Base-by-base conservation (phyloP, 2,888 invertebrate species). In the Andrena marginata region DNA sequence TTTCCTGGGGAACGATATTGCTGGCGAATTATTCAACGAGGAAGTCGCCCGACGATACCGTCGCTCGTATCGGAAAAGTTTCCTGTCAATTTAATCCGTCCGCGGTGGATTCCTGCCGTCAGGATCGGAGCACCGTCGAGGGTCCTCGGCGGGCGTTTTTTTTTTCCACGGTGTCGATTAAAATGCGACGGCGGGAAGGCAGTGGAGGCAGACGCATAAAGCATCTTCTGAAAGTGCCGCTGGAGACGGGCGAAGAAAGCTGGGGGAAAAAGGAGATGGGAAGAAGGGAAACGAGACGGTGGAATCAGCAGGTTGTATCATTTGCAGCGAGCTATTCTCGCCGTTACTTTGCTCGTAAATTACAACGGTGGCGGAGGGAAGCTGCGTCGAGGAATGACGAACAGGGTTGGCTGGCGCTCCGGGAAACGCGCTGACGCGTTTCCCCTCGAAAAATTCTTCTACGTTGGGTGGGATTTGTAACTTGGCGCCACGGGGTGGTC, bases 281-380 rank as follows among this genome's bases (percentile, higher is more conserved):
- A 10, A 4, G 29, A 23, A 23, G 35, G 33, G 42, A 54, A 54
- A 26, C 33, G 51, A 48, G 49, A 49, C 29, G 29, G n/a, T 35
- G 49, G 48, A 77, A 73, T 77, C 56, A 72, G 54, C 72, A 16
- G 72, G 65, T 72, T 60, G 65, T 73, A 73, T 77, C 72, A 60
- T 73, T 73, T 35, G 59, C 65, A 59, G 13, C 42, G 33, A 26
- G 35, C 56, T 13, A n/a, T 56, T 56, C 56, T 20, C 56, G 51
- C 56, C 64, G 63, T 77, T 77, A 71, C 56, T 31, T 71, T 20
- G 13, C 54, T 48, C 71, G 56, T 77, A 73, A 77, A 73, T 73
- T 65, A 72, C 65, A 62, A 35, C 60, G 48, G 2, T 7, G 48
- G 10, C 56, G 23, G 42, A 63, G n/a, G n/a, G 42, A 23, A 10